Evolutionary conservation across 2,113 vertebrate species (phyloP).

Genomic region (Sitta europaea): DNA sequence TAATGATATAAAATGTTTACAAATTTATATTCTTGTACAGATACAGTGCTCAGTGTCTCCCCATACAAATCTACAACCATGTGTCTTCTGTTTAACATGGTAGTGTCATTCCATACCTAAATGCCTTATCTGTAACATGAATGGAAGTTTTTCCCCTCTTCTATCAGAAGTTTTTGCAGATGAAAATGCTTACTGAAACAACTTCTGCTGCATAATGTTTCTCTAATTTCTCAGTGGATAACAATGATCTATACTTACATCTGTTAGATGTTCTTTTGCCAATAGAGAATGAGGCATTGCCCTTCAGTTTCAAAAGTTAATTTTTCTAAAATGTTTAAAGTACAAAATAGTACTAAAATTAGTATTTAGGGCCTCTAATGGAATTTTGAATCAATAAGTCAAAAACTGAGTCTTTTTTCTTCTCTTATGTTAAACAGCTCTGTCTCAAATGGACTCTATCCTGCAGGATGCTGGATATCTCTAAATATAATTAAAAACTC

Average conservation of each 20-base stretch:
- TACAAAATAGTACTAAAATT: neutral
- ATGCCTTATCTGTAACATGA: neutral
- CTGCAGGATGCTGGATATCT: neutral
- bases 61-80: neutral
- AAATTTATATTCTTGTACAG: neutral
- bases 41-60: neutral
- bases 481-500: constrained; percentile 2
- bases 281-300: neutral
- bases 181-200: neutral
- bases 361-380: neutral
- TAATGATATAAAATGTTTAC: neutral
- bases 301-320: neutral
- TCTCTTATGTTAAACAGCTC: neutral
- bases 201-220: neutral
- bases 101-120: neutral
- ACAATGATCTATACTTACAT: neutral
- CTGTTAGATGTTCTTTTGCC: neutral
- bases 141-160: neutral
- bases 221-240: neutral
- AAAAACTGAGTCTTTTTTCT: constrained; percentile 16
- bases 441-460: constrained; percentile 4
- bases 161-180: neutral
- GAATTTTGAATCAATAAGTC: constrained; percentile 13
- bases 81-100: neutral
- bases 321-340: neutral